Evolutionary conservation across 2,888 invertebrate species (phyloP).

Genomic region (Dryobotodes eremita): DNA sequence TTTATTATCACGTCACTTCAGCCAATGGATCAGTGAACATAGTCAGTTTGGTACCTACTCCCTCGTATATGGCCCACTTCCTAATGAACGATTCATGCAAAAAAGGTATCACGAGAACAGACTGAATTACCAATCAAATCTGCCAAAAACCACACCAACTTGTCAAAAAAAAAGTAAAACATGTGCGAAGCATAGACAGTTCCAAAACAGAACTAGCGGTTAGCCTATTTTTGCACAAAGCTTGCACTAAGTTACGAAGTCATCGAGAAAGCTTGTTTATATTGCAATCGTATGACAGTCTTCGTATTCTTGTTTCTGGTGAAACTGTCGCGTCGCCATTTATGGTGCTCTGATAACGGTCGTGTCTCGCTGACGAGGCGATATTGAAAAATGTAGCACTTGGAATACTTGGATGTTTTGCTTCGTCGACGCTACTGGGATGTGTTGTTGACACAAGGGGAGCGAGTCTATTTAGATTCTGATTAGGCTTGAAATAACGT

Average conservation of each 20-base stretch:
- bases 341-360: constrained; percentile 71
- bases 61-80: neutral
- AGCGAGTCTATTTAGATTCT: constrained; percentile 34
- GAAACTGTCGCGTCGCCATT: constrained; percentile 71
- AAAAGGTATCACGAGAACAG: constrained; percentile 6
- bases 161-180: neutral
- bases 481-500: constrained; percentile 43
- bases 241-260: constrained; percentile 48
- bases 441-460: constrained; percentile 39
- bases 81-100: neutral
- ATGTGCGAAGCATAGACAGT: constrained; percentile 7
- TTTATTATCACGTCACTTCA: constrained; percentile 23
- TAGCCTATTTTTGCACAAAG: neutral
- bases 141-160: neutral
- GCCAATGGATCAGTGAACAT: neutral
- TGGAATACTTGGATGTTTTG: constrained; percentile 52
- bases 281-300: constrained; percentile 72
- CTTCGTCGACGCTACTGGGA: constrained; percentile 31
- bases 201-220: constrained; percentile 16
- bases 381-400: constrained; percentile 63
- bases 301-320: constrained; percentile 75
- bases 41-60: neutral
- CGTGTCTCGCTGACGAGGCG: constrained; percentile 52
- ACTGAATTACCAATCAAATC: neutral
- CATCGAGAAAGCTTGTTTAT: constrained; percentile 74